A percentile compares a stretch with the other conserved stretches of the same genome.
Conservation (phyloP, 2,113 vertebrate genomes). For the Oryzias curvinotus region DNA sequence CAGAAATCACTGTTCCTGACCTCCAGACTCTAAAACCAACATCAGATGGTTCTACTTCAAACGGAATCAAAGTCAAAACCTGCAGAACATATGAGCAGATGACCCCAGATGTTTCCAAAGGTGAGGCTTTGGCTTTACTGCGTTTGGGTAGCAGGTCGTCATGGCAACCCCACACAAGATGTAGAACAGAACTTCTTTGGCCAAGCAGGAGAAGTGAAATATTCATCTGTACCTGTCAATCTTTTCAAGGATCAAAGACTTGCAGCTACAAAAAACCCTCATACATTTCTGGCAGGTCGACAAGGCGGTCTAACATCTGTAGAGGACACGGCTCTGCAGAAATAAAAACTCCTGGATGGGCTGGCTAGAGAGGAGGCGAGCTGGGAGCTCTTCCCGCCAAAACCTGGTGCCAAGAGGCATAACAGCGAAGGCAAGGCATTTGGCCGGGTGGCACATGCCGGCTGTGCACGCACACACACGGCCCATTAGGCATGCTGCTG, state of each 20-base stretch:
- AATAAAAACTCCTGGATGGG: not conserved
- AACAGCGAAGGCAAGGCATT: constrained; percentile 63
- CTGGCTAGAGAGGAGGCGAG: constrained; percentile 18
- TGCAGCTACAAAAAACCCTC: constrained; percentile 28
- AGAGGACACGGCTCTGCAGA: not conserved
- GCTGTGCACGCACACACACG: constrained; percentile 61
- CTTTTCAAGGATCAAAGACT: constrained; percentile 50
- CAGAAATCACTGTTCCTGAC: no score
- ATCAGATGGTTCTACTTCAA: not conserved
- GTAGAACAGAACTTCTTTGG: not conserved
- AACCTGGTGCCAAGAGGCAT: constrained; percentile 61
- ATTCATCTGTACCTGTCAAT: constrained; percentile 22
- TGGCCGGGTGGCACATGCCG: constrained; percentile 54
- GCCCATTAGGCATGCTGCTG: constrained; percentile 75
- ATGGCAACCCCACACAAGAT: not conserved
- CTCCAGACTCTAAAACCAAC: not conserved
- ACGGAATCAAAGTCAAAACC: not conserved
- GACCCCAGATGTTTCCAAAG: not conserved
- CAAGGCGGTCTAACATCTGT: not conserved
- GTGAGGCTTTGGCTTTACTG: not conserved
- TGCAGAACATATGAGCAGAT: not conserved
- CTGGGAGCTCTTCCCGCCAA: constrained; percentile 34
- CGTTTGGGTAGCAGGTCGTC: not conserved
- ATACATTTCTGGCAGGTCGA: constrained; percentile 27
- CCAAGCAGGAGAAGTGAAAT: constrained; percentile 8